Base-by-base conservation (phyloP, 2,888 invertebrate species). In the Cremastinae sp. region DNA sequence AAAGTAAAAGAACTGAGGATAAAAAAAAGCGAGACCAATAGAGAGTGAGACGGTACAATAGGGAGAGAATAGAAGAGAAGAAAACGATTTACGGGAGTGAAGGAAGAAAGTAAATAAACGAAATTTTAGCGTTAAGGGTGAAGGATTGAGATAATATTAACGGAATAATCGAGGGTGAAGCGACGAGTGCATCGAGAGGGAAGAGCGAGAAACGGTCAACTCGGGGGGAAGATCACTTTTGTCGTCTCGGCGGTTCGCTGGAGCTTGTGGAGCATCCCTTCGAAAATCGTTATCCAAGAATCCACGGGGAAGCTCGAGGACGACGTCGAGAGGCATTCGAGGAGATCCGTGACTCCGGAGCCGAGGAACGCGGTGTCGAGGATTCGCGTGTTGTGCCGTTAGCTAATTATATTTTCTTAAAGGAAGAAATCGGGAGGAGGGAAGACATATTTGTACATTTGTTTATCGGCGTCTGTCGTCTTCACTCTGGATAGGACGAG, bases 291-390 rank as follows among this genome's bases (percentile, higher is more conserved):
- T 28, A 43, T 18, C 16, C 12, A 20, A 18, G 7, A 65, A 59
- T 53, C 37, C 22, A 47, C 7, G 16, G 53, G 55, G 49, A 35
- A 45, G 20, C 3, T n/a, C 10, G 37, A 59, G 8, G n/a, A n/a
- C 14, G 20, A 39, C 12, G 37, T 18, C 28, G 16, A 39, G 41
- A n/a, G n/a, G n/a, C n/a, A n/a, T n/a, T 12, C 49, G 41, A 41
- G 22, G 39, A 28, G 20, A 68, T 35, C 16, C 49, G 62, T 51
- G 62, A 58, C 61, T 71, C 61, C 43, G 37, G 51, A 59, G 66
- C 66, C 71, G 43, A 64, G 64, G 64, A 74, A 74, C 74, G 74
- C 69, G 49, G 74, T 58, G 69, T 69, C 74, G 74, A 74, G 69
- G 69, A 74, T 74, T 74, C 74, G 74, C 69, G 74, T 58, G 69